Evolutionary conservation across 1,140 invertebrate genomes (phyloP).

Genomic region (Pogonognathellus flavescens): DNA sequence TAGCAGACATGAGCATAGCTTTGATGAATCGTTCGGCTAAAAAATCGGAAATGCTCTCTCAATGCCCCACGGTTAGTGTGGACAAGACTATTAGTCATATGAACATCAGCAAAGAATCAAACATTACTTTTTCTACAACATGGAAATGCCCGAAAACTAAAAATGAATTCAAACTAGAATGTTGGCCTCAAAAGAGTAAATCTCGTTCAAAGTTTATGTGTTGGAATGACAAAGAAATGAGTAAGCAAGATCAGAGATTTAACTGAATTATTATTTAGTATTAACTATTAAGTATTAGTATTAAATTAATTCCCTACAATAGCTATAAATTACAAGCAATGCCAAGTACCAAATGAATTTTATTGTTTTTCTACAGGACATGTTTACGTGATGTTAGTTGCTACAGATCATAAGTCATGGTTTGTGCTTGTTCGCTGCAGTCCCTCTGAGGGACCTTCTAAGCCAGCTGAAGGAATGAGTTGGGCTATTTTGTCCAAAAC

Average conservation of each 20-base stretch:
- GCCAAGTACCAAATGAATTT: not conserved
- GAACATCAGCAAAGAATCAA: not conserved
- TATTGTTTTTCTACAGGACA: slow-evolving; percentile 28
- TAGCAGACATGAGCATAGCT: slow-evolving; percentile 52
- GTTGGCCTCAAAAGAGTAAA: not conserved
- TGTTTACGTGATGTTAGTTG: slow-evolving; percentile 50
- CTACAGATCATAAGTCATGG: slow-evolving; percentile 50
- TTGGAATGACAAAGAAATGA: slow-evolving; percentile 49
- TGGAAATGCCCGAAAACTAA: slow-evolving; percentile 41
- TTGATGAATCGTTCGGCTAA: slow-evolving; percentile 29
- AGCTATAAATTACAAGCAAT: too few species aligned
- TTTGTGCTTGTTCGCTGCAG: slow-evolving; percentile 50
- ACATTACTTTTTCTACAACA: slow-evolving; percentile 1
- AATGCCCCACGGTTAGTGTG: slow-evolving; percentile 24
- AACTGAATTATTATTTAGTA: not conserved
- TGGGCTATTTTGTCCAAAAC: slow-evolving; percentile 58
- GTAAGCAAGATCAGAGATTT: not conserved
- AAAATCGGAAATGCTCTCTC: slow-evolving; percentile 40
- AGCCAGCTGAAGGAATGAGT: slow-evolving; percentile 41
- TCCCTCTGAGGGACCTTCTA: not conserved
- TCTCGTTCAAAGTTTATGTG: slow-evolving; percentile 48
- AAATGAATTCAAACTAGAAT: slow-evolving; percentile 23
- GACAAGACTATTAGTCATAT: not conserved
- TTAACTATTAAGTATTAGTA: not conserved
- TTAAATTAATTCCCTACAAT: too few species aligned